Evolutionary conservation across 1,140 invertebrate genomes (phyloP).

Genomic region (Teleogryllus occipitalis): DNA sequence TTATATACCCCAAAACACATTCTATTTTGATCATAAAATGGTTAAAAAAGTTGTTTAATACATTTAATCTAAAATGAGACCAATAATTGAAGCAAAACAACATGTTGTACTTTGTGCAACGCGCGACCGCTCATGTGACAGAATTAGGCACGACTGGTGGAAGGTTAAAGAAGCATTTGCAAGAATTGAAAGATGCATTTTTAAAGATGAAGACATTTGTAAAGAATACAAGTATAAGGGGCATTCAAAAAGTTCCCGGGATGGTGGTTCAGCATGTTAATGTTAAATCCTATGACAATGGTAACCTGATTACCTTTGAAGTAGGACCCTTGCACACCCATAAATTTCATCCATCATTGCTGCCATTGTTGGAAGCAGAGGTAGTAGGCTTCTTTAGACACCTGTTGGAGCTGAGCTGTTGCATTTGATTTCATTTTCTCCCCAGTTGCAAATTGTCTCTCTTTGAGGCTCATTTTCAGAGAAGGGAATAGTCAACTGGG

Average conservation of each 20-base stretch:
- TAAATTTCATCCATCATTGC: background rate
- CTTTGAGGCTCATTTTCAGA: background rate
- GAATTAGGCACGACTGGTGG: too few relatives aligned
- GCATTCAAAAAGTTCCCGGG: constrained; percentile 4
- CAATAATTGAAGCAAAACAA: too few relatives aligned
- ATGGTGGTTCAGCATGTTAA: background rate
- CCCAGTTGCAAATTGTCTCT: background rate
- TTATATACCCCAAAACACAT: too few relatives aligned
- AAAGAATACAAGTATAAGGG: background rate
- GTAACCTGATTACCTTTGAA: constrained; percentile 6
- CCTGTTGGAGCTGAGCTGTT: background rate
- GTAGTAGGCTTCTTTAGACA: background rate
- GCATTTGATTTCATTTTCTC: constrained; percentile 6
- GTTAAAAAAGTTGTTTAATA: too few relatives aligned
- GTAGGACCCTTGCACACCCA: background rate
- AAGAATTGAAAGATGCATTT: too few relatives aligned
- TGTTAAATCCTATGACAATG: background rate
- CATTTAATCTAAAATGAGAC: too few relatives aligned
- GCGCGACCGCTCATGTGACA: too few relatives aligned
- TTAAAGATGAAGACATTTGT: too few relatives aligned
- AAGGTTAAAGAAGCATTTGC: too few relatives aligned
- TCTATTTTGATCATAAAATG: too few relatives aligned
- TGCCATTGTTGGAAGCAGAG: constrained; percentile 2
- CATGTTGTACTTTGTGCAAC: too few relatives aligned
- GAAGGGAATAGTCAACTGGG: too few relatives aligned